Evolutionary conservation across 2,113 vertebrate genomes (phyloP), one percentile per base, ranked within the genome.

Genomic region (Recurvirostra avosetta): DNA sequence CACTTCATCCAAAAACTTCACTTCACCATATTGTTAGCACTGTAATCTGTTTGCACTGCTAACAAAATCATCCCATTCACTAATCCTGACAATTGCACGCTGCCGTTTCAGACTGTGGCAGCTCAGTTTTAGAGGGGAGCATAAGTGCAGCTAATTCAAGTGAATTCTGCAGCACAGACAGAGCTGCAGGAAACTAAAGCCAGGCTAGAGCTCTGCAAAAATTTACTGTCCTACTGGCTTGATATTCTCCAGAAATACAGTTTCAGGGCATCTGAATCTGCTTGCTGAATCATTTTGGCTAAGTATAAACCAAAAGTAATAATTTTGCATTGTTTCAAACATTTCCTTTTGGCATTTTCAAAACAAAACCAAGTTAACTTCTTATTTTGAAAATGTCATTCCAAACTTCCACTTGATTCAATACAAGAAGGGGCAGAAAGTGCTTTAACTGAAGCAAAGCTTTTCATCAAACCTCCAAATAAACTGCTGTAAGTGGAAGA

Each of bases 1-100:
- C 41, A 17, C 40, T 85, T 82, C 45, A 85, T 92, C 85, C 80
- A 92, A 76, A 96, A 93, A 56, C 41, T 92, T 96, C 55, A 43
- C 45, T 88, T 85, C 62, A 55, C 73, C 77, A 43, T 96, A 72
- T 94, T 94, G 81, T 90, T 88, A 88, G 41, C 45, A 13, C 58
- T 81, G 15, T 61, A 52, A 41, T 61, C 47, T 94, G 58, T 96
- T 96, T 96, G 61, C 70, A 67, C 40, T 85, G 74, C 74, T 85
- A 79, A 85, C 81, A 95, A 40, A 91, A 90, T 73, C 66, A 83
- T 86, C 67, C 62, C 43, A 30, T 74, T 87, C 49, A 32, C 74
- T 96, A 93, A 82, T 96, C 66, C 74, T 62, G 43, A 36, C 11
- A 7, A 52, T 80, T 95, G 52, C 20, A 22, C 2, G 19, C 59